Percentiles rank a stretch among this genome's conserved stretches.
These are phyloP conservation scores for Nemurella pictetii DNA, from an alignment of 2,888 invertebrate species.

Conservation along the genomic window DNA sequence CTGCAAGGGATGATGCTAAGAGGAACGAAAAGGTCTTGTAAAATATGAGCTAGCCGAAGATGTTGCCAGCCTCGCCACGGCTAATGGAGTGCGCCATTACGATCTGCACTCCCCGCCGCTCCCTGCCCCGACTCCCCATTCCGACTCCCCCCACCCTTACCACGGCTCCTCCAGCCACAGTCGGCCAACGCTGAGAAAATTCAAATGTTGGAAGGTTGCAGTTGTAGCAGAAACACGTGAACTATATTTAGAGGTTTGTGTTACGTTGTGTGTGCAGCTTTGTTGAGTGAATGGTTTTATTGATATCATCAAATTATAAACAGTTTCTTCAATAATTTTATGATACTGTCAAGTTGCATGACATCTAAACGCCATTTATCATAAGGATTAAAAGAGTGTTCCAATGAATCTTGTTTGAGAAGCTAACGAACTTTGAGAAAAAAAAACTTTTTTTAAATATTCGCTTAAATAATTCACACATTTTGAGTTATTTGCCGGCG, in stretches of 20 bases:
- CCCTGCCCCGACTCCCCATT: no score
- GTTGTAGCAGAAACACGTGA: not conserved
- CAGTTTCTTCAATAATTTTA: no score
- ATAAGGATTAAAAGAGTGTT: no score
- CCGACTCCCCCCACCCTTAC: not conserved
- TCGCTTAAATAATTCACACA: not conserved
- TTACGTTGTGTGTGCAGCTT: no score
- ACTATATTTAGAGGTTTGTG: no score
- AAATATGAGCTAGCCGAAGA: conserved; percentile 29
- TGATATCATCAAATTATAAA: no score
- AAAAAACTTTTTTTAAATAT: not conserved
- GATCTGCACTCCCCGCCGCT: not conserved
- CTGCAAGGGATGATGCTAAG: not conserved
- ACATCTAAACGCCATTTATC: not conserved
- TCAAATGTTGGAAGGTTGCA: not conserved
- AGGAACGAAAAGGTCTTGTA: conserved; percentile 21
- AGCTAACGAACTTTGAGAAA: not conserved
- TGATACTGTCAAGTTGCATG: no score
- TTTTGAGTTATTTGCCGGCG: not conserved
- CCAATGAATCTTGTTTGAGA: not conserved
- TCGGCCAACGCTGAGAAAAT: not conserved
- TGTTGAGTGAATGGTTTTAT: no score
- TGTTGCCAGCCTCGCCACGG: conserved; percentile 23
- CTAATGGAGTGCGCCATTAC: conserved; percentile 35
- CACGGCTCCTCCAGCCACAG: not conserved